Percentiles rank a stretch among this genome's conserved stretches.
phyloP scores from a whole-genome alignment of 2,797 vertebrate species.

The Amblyraja radiata region DNA sequence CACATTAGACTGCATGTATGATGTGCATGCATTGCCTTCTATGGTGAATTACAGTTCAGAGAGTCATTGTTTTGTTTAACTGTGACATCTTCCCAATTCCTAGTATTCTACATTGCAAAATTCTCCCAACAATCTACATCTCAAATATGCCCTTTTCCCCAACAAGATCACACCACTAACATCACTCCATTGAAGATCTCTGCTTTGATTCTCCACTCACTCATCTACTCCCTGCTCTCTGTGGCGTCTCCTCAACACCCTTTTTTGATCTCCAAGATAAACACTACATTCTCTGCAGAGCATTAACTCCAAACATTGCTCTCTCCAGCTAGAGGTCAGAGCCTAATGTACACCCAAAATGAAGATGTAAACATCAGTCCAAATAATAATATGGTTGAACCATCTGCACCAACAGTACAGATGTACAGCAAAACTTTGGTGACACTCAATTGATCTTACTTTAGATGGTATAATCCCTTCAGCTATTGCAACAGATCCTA shows the following conservation, averaged over 20 bases:
- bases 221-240: not conserved
- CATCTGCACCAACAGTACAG: not conserved
- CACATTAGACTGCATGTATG: not conserved
- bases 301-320: not conserved
- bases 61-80: not conserved
- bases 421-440: not conserved
- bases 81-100: not conserved
- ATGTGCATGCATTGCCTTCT: not conserved
- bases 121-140: not conserved
- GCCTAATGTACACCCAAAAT: not conserved
- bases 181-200: not conserved
- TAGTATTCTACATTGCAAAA: not conserved
- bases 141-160: not conserved
- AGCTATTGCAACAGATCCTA: not conserved
- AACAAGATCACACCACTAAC: not conserved
- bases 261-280: not conserved
- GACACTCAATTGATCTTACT: not conserved
- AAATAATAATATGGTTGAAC: not conserved
- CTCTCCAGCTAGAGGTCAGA: not conserved
- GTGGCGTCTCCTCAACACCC: not conserved
- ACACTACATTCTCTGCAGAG: not conserved
- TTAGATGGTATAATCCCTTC: not conserved
- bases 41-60: not conserved
- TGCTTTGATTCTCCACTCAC: not conserved
- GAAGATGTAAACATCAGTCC: not conserved